phyloP scores from a whole-genome alignment of 2,888 invertebrate genomes.

The Ferrisia virgata region DNA sequence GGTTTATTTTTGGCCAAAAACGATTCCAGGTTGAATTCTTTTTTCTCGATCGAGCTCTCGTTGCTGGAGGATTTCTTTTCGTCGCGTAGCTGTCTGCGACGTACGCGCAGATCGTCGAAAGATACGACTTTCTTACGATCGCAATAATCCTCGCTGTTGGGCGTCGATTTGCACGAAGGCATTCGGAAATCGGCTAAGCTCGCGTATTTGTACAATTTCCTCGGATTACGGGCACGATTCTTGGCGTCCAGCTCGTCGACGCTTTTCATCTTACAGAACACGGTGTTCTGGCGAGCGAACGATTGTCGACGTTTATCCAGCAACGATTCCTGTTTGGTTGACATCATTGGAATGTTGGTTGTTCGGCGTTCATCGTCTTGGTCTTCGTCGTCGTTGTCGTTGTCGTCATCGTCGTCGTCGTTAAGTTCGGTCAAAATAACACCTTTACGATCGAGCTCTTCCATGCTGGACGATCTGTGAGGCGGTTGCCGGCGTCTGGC shows the following conservation, averaged over 20 bases:
- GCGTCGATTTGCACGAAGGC: not conserved
- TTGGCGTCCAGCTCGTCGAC: conserved; percentile 42
- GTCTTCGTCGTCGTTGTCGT: not conserved
- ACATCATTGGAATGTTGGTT: not conserved
- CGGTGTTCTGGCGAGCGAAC: conserved; percentile 34
- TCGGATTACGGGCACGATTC: not conserved
- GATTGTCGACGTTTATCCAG: conserved; percentile 39
- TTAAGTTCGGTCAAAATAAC: conserved; percentile 39
- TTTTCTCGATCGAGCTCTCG: not conserved
- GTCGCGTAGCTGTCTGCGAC: not conserved
- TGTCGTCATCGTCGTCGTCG: not conserved
- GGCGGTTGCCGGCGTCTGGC: not conserved
- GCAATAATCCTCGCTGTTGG: not conserved
- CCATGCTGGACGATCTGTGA: not conserved
- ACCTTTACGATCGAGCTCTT: not conserved
- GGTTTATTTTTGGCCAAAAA: not conserved
- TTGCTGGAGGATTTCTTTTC: not conserved
- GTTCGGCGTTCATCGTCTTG: not conserved
- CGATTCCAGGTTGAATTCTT: conserved; percentile 8
- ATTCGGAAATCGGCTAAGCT: conserved; percentile 39
- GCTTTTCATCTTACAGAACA: conserved; percentile 39
- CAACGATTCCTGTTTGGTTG: not conserved
- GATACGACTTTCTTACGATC: conserved; percentile 13
- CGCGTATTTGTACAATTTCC: conserved; percentile 37
- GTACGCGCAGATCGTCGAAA: not conserved